Base-by-base conservation (phyloP, 2,113 vertebrate genomes). In the Microcebus tavaratra region DNA sequence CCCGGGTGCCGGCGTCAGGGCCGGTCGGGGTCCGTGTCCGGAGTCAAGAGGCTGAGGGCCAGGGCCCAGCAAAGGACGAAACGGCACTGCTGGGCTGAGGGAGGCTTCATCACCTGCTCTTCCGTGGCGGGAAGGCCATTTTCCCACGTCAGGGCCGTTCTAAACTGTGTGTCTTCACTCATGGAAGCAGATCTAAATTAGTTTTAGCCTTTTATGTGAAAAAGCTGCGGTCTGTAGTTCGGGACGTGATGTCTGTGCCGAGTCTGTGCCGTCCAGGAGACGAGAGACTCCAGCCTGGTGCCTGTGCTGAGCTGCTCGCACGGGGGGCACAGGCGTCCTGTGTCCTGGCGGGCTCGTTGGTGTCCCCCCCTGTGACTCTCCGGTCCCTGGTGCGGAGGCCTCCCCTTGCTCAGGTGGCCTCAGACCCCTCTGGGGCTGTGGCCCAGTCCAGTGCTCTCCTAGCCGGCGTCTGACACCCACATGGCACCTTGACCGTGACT, bases 161-260 rank as follows among this genome's bases (percentile, higher is more conserved):
- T 55, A 45, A 42, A 29, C 67, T 31, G 1, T n/a, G 36, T 50
- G 75, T 61, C 75, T 90, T 36, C 36, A 17, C 12, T 31, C 63
- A 4, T 2, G 20, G 34, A 79, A 42, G 50, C 27, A 13, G 29
- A 7, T 25, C n/a, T 91, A 6, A 29, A n/a, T 55, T 11, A 39
- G 39, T 55, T 3, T 50, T 27, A 14, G 18, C 36, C 29, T 68
- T 45, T 23, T 39, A 6, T 3, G 2, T 20, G 25, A n/a, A 21
- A 39, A 57, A 21, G 55, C 65, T 27, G 3, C 7, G 48, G 53
- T 20, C 15, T 42, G 34, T 31, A 3, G 1, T 36, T 57, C 53
- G 1, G 39, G 48, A 4, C 5, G 0, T 59, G 12, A 4, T 1
- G 3, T 13, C 8, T 13, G 48, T 25, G 86, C 8, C 15, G 0